A percentile compares a stretch with the other conserved stretches of the same genome.
These are phyloP conservation scores for Australoheros scitulus DNA, from an alignment of 2,113 vertebrate genomes.

Conservation along the genomic window DNA sequence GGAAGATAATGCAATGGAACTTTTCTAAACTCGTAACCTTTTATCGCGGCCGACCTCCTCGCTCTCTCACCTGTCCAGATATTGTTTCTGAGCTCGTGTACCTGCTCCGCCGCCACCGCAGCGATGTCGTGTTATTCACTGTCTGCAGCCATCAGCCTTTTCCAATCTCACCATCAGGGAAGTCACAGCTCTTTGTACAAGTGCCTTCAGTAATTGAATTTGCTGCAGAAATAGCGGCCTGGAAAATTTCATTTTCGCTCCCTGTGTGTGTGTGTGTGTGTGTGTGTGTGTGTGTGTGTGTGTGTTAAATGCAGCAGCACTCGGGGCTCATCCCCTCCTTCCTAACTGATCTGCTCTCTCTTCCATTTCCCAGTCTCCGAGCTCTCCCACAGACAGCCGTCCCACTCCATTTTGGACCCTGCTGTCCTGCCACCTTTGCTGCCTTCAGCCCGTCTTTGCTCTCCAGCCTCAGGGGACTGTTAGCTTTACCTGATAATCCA, in stretches of 20 bases:
- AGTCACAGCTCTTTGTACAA: conserved; percentile 96
- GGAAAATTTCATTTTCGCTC: conserved; percentile 98
- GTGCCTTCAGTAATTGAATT: conserved; percentile 99
- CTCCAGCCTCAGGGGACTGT: neutral
- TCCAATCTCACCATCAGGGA: conserved; percentile 97
- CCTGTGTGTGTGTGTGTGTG: conserved; percentile 64
- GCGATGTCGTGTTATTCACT: conserved; percentile 89
- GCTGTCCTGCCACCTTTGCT: neutral
- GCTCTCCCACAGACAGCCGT: conserved; percentile 14
- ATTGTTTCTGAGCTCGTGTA: conserved; percentile 68
- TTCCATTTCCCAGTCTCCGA: conserved; percentile 51
- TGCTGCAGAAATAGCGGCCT: conserved; percentile 97
- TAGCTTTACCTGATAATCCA: neutral
- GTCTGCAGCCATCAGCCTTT: conserved; percentile 96
- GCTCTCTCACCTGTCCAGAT: conserved; percentile 59
- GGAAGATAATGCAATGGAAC: conserved; percentile 57
- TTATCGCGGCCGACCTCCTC: conserved; percentile 22
- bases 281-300: conserved; percentile 38
- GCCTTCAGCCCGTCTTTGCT: neutral
- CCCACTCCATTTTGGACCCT: conserved; percentile 50
- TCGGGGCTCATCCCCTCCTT: conserved; percentile 39
- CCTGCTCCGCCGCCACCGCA: conserved; percentile 75
- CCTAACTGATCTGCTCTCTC: conserved; percentile 60
- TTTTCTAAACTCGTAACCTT: conserved; percentile 62
- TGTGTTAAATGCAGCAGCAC: conserved; percentile 1